Conservation (phyloP, 2,888 invertebrate species). For the Epiperipatus broadwayi region DNA sequence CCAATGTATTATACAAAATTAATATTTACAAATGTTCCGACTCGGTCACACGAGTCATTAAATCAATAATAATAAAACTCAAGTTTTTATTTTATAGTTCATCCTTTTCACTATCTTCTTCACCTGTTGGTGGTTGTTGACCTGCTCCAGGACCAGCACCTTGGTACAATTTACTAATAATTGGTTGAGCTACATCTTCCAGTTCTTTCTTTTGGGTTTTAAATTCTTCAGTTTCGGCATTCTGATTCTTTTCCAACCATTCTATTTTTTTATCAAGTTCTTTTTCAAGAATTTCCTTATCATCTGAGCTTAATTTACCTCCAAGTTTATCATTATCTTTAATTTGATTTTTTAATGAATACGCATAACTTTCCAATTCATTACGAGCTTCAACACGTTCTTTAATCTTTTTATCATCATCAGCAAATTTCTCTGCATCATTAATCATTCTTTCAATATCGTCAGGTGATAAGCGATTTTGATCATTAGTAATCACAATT, state of each 20-base stretch:
- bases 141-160: conserved; percentile 46
- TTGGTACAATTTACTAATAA: conserved; percentile 87
- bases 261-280: conserved; percentile 93
- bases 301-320: conserved; percentile 63
- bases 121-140: conserved; percentile 42
- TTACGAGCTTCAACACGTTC: conserved; percentile 89
- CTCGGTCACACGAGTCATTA: no score
- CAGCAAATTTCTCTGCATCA: conserved; percentile 95
- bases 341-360: conserved; percentile 90
- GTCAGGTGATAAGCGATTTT: conserved; percentile 86
- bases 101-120: conserved; percentile 58
- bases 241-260: conserved; percentile 89
- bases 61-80: no score
- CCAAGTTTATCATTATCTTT: conserved; percentile 92
- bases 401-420: conserved; percentile 91
- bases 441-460: conserved; percentile 98
- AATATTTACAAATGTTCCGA: no score
- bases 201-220: conserved; percentile 83
- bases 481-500: conserved; percentile 96
- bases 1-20: no score
- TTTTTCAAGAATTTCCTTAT: conserved; percentile 77
- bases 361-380: conserved; percentile 89
- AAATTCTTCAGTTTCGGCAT: conserved; percentile 74
- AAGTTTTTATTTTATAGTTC: no score
- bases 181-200: conserved; percentile 87